Evolutionary conservation across 2,113 vertebrate species (phyloP).

Genomic region (Dasypus novemcinctus): DNA sequence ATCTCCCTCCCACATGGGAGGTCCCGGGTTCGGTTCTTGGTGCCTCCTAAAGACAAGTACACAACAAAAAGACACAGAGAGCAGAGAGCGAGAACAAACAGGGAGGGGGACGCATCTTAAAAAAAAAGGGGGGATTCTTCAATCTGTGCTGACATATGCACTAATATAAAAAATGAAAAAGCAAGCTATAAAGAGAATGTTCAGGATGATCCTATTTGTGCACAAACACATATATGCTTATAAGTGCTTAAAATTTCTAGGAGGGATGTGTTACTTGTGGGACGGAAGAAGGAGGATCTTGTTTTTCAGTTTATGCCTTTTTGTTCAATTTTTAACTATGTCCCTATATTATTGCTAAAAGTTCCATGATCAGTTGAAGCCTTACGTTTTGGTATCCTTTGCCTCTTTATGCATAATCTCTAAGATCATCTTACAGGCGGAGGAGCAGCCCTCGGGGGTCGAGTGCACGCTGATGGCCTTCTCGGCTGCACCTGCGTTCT

Average conservation of each 20-base stretch:
- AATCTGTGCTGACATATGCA: neutral
- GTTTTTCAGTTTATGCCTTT: neutral
- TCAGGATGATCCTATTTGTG: neutral
- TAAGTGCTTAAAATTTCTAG: neutral
- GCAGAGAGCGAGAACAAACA: too few species aligned
- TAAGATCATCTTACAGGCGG: conserved; percentile 95
- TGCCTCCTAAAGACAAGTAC: too few species aligned
- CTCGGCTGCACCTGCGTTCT: conserved; percentile 94
- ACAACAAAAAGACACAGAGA: too few species aligned
- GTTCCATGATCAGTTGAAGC: neutral
- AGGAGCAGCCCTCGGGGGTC: conserved; percentile 93
- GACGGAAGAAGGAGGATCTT: neutral
- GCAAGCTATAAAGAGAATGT: accelerated
- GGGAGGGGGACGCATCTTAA: too few species aligned
- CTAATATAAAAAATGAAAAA: neutral
- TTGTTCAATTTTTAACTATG: too few species aligned
- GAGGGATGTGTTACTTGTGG: neutral
- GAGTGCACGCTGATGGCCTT: conserved; percentile 98
- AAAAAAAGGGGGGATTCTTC: neutral
- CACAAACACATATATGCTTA: accelerated
- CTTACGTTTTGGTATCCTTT: conserved; percentile 97
- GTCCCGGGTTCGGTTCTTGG: too few species aligned
- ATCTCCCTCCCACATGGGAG: too few species aligned
- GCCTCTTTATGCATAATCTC: conserved; percentile 99
- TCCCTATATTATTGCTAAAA: neutral